Evolutionary conservation across 2,113 vertebrate species (phyloP).

Genomic region (Dicaeum eximium): DNA sequence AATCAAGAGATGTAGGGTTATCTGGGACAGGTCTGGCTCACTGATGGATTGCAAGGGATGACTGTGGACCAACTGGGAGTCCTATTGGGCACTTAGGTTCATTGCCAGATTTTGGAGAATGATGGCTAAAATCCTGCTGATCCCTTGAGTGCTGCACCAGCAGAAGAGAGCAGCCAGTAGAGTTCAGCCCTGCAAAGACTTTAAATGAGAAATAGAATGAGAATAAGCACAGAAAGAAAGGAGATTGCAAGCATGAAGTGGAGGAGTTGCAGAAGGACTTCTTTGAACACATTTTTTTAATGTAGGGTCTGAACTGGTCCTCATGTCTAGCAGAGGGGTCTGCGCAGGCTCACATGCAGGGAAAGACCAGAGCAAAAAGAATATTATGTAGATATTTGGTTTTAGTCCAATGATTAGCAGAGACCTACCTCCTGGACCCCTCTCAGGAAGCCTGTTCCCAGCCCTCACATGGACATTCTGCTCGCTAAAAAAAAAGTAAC

Average conservation of each 20-base stretch:
- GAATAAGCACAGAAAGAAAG: neutral
- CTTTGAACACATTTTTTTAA: neutral
- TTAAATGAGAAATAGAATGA: neutral
- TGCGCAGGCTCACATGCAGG: neutral
- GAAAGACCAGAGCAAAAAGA: neutral
- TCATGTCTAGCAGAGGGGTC: neutral
- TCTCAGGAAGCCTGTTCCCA: neutral
- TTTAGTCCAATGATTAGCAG: neutral
- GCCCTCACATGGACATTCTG: neutral
- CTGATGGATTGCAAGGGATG: neutral
- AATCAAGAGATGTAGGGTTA: neutral
- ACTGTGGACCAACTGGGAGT: neutral
- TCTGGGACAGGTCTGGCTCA: neutral
- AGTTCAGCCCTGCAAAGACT: neutral
- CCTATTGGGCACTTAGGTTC: neutral
- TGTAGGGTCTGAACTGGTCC: neutral
- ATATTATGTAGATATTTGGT: neutral
- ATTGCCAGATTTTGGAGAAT: neutral
- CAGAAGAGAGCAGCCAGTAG: neutral
- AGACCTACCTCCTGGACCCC: neutral
- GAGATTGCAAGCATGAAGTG: neutral
- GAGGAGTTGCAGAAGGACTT: neutral
- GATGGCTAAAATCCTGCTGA: neutral
- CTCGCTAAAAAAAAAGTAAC: neutral
- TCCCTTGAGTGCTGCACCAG: neutral